phyloP scores from a whole-genome alignment of 2,797 vertebrate genomes.

The Phalanger gymnotis region DNA sequence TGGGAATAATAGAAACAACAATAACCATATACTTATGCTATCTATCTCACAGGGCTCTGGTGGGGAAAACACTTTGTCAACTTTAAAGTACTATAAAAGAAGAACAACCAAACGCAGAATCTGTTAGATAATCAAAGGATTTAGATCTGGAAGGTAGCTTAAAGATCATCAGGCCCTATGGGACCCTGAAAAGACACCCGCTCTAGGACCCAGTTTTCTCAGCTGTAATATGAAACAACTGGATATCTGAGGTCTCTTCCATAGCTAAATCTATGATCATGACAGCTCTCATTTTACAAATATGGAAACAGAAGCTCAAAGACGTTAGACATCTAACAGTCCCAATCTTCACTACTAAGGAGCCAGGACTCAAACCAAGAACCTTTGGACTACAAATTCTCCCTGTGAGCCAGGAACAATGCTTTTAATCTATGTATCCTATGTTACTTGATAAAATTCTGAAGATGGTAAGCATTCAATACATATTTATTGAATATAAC shows the following conservation, averaged over 20 bases:
- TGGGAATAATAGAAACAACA: neutral
- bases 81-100: neutral
- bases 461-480: slow-evolving; percentile 6
- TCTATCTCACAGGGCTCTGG: neutral
- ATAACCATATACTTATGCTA: neutral
- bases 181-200: neutral
- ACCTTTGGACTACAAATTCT: slow-evolving; percentile 9
- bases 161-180: neutral
- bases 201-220: neutral
- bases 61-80: neutral
- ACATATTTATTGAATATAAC: neutral
- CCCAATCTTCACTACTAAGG: neutral
- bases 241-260: neutral
- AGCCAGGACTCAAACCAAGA: slow-evolving; percentile 49
- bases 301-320: slow-evolving; percentile 42
- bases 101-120: neutral
- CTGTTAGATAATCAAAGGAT: neutral
- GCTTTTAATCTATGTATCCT: neutral
- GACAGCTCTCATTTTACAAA: slow-evolving; percentile 51
- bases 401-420: neutral
- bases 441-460: neutral
- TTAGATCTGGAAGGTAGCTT: neutral
- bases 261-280: neutral
- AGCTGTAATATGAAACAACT: neutral
- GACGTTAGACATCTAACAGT: slow-evolving; percentile 9